Conservation (phyloP, 2,113 vertebrate genomes). For the Xyliphius kryptos region DNA sequence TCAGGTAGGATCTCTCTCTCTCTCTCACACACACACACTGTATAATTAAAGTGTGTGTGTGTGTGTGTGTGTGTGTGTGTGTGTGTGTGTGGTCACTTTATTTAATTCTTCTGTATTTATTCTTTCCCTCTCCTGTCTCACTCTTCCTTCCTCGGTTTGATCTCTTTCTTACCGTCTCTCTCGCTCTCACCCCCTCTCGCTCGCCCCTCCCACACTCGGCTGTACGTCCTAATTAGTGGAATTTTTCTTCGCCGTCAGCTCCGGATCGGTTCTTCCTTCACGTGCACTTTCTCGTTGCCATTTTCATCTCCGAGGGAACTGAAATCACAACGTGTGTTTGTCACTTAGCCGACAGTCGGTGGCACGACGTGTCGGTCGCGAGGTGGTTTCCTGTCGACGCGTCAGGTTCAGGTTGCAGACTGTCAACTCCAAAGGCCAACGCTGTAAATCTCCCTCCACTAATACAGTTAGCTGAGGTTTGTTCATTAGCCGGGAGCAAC, state of each 20-base stretch:
- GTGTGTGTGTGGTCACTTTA: too few relatives aligned
- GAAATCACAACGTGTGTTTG: background rate
- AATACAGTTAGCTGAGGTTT: too few relatives aligned
- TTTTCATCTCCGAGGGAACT: slow-evolving; percentile 3
- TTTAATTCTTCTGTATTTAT: too few relatives aligned
- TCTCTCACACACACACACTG: too few relatives aligned
- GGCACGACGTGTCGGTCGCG: background rate
- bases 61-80: too few relatives aligned
- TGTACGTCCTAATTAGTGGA: slow-evolving; percentile 13
- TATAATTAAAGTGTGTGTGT: too few relatives aligned
- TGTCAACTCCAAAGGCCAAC: slow-evolving; percentile 5
- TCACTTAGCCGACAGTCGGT: background rate
- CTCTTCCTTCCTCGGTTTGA: background rate
- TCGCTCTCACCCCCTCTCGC: background rate
- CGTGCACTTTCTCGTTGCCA: background rate
- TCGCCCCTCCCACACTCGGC: slow-evolving; percentile 6
- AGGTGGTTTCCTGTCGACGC: background rate
- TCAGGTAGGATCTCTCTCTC: too few relatives aligned
- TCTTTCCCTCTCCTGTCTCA: background rate
- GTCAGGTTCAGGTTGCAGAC: background rate
- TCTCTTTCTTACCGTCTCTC: background rate
- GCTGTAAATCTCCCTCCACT: background rate
- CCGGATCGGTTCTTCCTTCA: background rate
- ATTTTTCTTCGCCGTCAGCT: slow-evolving; percentile 19
- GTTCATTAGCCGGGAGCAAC: too few relatives aligned